Base-by-base conservation (phyloP, 2,888 invertebrate genomes). In the Encarsia formosa region DNA sequence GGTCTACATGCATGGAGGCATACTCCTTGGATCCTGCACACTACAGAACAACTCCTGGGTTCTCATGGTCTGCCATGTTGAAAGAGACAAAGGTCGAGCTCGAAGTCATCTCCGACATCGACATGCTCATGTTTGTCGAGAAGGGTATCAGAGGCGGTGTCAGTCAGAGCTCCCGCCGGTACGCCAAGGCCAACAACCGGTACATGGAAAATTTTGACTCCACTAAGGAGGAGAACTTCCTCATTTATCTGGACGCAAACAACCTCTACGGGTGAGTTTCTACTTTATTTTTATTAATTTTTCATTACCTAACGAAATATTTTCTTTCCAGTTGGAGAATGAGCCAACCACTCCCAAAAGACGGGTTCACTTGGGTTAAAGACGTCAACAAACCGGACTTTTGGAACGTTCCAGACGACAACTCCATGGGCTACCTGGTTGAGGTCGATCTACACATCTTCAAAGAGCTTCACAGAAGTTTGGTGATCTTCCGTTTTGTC, bases 51-150 rank as follows among this genome's bases (percentile, higher is more conserved):
- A n/a, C n/a, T n/a, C n/a, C n/a, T n/a, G n/a, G n/a, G n/a, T n/a
- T n/a, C n/a, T n/a, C n/a, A n/a, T n/a, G n/a, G n/a, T n/a, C 15
- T 23, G 38, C 47, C 4, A 37, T 68, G 65, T 56, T 65, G 56
- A 35, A 67, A 66, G 0, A 46, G 61, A n/a, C 70, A 67, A 5
- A 63, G 63, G 9, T 61, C 15, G 15, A 31, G 6, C 15, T 31
- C 13, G 31, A 31, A n/a, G n/a, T n/a, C n/a, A n/a, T n/a, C n/a
- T n/a, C n/a, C n/a, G n/a, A n/a, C n/a, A n/a, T n/a, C n/a, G 31
- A 49, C 58, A 59, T 34, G 37, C 31, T 44, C 38, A 34, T 23
- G 11, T 56, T 24, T 41, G 40, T 50, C 31, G 6, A 31, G 6
- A 31, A 15, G 15, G 6, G 31, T 15, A 31, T 31, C 6, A 31